A percentile compares a stretch with the other conserved stretches of the same genome.
phyloP scores from a whole-genome alignment of 1,140 invertebrate genomes.

The Paracyclopina nana region DNA sequence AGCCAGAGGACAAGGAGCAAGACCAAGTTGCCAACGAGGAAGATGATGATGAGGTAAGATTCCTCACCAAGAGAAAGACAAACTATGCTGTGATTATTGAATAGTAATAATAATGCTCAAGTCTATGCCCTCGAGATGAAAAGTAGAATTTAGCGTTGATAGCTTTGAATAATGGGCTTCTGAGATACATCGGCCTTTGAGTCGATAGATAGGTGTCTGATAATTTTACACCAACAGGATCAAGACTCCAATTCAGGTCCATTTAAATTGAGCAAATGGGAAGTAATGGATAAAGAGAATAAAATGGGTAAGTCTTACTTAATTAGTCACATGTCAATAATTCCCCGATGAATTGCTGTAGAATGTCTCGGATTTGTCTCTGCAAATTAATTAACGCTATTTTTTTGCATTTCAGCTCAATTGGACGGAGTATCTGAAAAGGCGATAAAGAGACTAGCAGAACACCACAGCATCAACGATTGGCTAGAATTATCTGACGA shows the following conservation, averaged over 20 bases:
- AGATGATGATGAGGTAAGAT: background rate
- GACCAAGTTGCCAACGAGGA: background rate
- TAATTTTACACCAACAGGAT: conserved; percentile 21
- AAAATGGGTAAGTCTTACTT: conserved; percentile 37
- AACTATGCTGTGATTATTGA: background rate
- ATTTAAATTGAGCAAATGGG: conserved; percentile 37
- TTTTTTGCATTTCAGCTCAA: conserved; percentile 44
- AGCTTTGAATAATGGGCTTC: background rate
- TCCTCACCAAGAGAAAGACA: background rate
- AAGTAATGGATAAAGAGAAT: conserved; percentile 38
- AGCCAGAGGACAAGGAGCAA: background rate
- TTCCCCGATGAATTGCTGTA: background rate
- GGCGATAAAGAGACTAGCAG: conserved; percentile 23
- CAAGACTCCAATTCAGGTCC: conserved; percentile 18
- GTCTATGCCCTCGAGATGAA: background rate
- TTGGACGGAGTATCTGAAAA: conserved; percentile 33
- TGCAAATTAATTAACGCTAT: conserved; percentile 6
- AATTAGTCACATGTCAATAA: background rate
- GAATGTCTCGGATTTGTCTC: background rate
- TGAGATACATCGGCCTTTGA: background rate
- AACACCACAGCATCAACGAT: conserved; percentile 55
- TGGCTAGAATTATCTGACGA: conserved; percentile 54
- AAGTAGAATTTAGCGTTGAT: background rate
- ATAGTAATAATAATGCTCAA: background rate
- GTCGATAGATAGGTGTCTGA: background rate